Evolutionary conservation across 2,797 vertebrate species (phyloP), one percentile per base, ranked within the genome.

Genomic region (Aphelocoma californica): DNA sequence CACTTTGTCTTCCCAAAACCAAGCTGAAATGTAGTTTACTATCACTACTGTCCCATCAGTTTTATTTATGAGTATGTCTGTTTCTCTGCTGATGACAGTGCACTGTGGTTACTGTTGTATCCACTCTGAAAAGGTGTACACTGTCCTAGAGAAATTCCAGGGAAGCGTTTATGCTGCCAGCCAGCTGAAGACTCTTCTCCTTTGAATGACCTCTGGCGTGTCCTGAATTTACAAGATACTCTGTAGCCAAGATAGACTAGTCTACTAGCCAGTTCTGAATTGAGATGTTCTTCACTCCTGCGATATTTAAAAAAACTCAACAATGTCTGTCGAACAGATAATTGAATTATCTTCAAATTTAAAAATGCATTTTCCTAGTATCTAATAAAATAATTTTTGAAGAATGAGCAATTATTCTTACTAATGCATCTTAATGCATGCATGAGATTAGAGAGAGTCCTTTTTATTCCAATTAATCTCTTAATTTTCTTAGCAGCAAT

Each of bases 401-500:
- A 79, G 73, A 90, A 88, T 80, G 42, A 93, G n/a, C 62, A 70
- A 15, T 74, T 93, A 61, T 67, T 94, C 54, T 93, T 96, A 56
- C 45, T 56, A 62, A 89, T 70, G 44, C 79, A 38, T 89, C 58
- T 81, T 71, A 74, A 61, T 79, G 40, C 38, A 14, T 34, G 19
- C 26, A 36, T 84, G 34, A 81, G 64, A 58, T 90, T 64, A 81
- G 50, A 85, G 71, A 81, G 50, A 48, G 28, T 64, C 95, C 45
- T 79, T 83, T 84, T 86, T 77, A 69, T 66, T 85, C 66, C 70
- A 44, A 1, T 92, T 75, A 2, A 40, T 73, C 51, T 75, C 42
- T 70, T 81, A 77, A 87, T 95, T 97, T 96, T 91, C 58, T 65
- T 92, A 89, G 70, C 53, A 85, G 83, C 77, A 91, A n/a, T 95